Conservation (phyloP, 2,113 vertebrate genomes). For the Cacatua alba region DNA sequence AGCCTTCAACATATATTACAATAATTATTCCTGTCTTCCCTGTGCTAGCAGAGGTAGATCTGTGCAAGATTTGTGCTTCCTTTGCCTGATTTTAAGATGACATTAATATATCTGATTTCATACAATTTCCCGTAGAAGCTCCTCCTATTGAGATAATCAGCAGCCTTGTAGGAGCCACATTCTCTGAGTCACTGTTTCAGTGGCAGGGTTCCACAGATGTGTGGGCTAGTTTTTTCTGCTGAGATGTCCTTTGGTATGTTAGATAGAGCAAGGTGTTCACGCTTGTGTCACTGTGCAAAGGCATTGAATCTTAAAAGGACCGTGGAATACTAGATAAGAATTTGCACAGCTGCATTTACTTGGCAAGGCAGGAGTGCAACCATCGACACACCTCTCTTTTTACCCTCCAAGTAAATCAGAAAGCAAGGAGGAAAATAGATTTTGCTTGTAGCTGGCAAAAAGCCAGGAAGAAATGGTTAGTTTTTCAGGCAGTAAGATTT, state of each 20-base stretch:
- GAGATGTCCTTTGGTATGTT: background rate
- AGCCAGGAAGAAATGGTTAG: background rate
- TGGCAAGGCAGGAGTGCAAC: background rate
- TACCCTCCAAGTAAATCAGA: background rate
- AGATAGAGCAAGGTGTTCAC: background rate
- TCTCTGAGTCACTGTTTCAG: constrained; percentile 59
- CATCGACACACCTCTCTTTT: background rate
- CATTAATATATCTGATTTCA: constrained; percentile 38
- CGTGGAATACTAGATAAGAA: background rate
- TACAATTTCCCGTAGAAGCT: constrained; percentile 50
- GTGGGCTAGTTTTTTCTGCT: background rate
- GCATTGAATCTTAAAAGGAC: background rate
- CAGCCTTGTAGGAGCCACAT: constrained; percentile 59
- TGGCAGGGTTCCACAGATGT: constrained; percentile 36
- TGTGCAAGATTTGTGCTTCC: constrained; percentile 5
- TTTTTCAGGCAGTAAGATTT: background rate
- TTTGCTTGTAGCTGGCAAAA: background rate
- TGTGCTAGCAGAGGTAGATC: background rate
- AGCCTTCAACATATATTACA: background rate
- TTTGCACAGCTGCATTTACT: background rate
- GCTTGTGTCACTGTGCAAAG: background rate
- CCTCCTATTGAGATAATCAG: constrained; percentile 38
- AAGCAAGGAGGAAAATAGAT: background rate
- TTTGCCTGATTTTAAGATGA: constrained; percentile 11
- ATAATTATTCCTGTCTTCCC: background rate